Percentiles rank a stretch among this genome's conserved stretches.
Conservation (phyloP, 2,888 invertebrate genomes). For the Spisula solida region DNA sequence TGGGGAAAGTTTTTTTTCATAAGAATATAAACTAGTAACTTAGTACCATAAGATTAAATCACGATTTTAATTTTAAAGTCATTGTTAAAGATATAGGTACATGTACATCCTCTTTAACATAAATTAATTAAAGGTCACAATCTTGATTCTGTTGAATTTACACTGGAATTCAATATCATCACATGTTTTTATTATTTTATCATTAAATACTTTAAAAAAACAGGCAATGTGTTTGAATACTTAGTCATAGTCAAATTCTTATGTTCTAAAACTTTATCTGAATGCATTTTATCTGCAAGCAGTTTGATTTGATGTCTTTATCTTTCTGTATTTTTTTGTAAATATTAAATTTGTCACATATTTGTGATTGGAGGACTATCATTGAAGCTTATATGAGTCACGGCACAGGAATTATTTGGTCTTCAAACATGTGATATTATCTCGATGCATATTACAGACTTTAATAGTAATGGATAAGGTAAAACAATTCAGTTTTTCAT, state of each 20-base stretch:
- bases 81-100: no score
- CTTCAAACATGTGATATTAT: neutral
- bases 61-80: no score
- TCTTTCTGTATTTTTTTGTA: neutral
- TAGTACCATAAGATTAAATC: no score
- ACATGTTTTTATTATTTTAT: neutral
- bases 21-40: no score
- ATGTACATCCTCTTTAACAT: no score
- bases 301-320: neutral
- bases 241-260: neutral
- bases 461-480: neutral
- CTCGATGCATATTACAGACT: neutral
- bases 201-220: conserved; percentile 13
- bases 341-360: conserved; percentile 12
- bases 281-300: neutral
- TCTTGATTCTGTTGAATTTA: neutral
- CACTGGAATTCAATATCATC: neutral
- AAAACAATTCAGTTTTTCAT: neutral
- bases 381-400: neutral
- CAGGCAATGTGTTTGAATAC: neutral
- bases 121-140: conserved; percentile 27
- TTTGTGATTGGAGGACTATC: neutral
- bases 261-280: neutral
- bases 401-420: neutral
- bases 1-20: no score